phyloP scores from a whole-genome alignment of 2,888 invertebrate species.

The Drosophila falleni region DNA sequence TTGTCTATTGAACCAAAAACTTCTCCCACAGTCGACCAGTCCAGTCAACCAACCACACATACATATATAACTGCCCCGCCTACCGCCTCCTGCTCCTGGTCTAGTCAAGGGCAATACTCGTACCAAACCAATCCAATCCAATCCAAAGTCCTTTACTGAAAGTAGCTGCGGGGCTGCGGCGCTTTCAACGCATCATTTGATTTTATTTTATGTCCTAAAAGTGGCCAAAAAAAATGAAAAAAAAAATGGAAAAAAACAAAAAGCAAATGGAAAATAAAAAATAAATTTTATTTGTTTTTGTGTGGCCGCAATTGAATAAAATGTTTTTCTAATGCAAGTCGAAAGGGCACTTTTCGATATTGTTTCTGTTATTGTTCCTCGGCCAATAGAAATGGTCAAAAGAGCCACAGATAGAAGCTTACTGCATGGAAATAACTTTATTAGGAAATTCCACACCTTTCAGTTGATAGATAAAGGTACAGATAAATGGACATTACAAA shows the following conservation, averaged over 20 bases:
- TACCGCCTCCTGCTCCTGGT: conserved; percentile 1
- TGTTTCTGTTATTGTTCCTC: conserved; percentile 43
- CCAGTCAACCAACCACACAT: conserved; percentile 56
- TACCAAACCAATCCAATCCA: conserved; percentile 29
- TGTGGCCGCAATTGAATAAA: conserved; percentile 82
- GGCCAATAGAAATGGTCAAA: conserved; percentile 37
- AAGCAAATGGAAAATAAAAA: conserved; percentile 50
- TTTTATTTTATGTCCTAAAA: conserved; percentile 81
- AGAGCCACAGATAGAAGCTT: conserved; percentile 7
- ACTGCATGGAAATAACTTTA: conserved; percentile 56
- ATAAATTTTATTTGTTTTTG: conserved; percentile 83
- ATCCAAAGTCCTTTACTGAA: conserved; percentile 40
- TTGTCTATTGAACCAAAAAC: conserved; percentile 78
- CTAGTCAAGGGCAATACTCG: conserved; percentile 10
- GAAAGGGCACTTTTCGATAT: conserved; percentile 54
- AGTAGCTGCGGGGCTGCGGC: conserved; percentile 68
- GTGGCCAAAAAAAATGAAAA: conserved; percentile 57
- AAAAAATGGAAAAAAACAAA: background rate
- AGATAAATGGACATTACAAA: background rate
- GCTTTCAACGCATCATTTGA: conserved; percentile 80
- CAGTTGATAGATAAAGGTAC: background rate
- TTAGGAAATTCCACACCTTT: conserved; percentile 17
- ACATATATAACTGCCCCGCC: conserved; percentile 45
- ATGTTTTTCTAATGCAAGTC: conserved; percentile 77
- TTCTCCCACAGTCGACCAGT: conserved; percentile 14